Percentiles rank a stretch among this genome's conserved stretches.
Conservation (phyloP, 64 coral and sea anemone species). For the Pocillopora damicornis region DNA sequence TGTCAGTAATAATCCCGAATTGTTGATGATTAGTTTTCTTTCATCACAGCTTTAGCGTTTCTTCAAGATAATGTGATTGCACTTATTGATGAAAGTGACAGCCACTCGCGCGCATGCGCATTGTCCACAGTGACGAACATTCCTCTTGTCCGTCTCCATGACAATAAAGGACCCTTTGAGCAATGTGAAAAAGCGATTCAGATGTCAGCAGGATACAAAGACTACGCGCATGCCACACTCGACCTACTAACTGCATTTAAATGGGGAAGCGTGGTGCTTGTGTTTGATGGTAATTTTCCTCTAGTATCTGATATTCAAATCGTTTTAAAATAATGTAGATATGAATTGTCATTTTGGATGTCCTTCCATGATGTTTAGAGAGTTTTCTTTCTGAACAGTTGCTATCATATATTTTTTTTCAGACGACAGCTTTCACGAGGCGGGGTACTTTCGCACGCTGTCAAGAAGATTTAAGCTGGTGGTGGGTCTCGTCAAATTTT, state of each 20-base stretch:
- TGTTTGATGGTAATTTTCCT: constrained; percentile 33
- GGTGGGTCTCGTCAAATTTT: constrained; percentile 13
- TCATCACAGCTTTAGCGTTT: not conserved
- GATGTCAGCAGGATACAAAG: constrained; percentile 30
- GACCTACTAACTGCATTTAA: constrained; percentile 20
- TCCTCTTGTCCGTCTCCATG: constrained; percentile 51
- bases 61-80: not conserved
- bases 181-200: not conserved
- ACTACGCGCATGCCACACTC: constrained; percentile 26
- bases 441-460: constrained; percentile 12
- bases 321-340: not conserved
- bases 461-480: not conserved
- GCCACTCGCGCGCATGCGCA: not conserved
- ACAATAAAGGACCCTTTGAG: not conserved
- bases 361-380: not conserved
- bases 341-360: not conserved
- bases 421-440: constrained; percentile 6
- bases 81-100: constrained; percentile 14
- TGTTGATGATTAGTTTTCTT: no score
- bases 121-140: constrained; percentile 10
- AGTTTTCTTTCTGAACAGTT: not conserved
- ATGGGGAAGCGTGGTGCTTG: constrained; percentile 22
- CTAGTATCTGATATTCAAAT: not conserved
- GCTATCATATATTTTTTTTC: not conserved
- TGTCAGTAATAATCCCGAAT: no score